Conservation (phyloP, 2,888 invertebrate species). For the Eupithecia subumbrata region DNA sequence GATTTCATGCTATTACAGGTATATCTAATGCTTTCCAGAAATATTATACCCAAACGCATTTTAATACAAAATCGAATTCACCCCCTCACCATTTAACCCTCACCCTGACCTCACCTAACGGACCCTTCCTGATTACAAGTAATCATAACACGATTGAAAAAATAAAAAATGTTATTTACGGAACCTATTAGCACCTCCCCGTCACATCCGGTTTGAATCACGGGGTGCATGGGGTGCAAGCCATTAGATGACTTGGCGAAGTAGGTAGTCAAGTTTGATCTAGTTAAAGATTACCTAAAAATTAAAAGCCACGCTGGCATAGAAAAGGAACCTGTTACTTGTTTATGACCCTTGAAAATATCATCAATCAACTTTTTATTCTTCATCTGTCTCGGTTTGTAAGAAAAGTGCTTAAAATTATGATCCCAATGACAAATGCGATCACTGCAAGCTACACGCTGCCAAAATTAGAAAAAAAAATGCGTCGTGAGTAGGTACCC, state of each 20-base stretch:
- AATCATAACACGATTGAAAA: constrained; percentile 41
- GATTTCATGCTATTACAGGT: too few species aligned
- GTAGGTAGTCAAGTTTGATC: constrained; percentile 60
- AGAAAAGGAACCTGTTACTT: neutral
- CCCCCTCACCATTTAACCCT: constrained; percentile 18
- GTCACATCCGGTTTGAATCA: constrained; percentile 76
- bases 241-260: constrained; percentile 62
- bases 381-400: too few species aligned
- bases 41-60: too few species aligned
- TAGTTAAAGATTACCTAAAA: constrained; percentile 54
- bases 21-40: too few species aligned
- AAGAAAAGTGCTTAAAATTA: too few species aligned
- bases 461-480: too few species aligned
- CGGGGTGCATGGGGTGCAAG: constrained; percentile 59
- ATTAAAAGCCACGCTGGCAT: neutral
- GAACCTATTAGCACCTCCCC: constrained; percentile 74
- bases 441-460: too few species aligned
- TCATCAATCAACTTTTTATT: too few species aligned
- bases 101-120: constrained; percentile 23
- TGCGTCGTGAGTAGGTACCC: too few species aligned
- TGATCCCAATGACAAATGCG: too few species aligned
- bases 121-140: constrained; percentile 32
- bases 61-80: neutral
- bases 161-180: constrained; percentile 59
- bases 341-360: neutral